phyloP scores from a whole-genome alignment of 2,113 vertebrate genomes.

The Heterocephalus glaber region DNA sequence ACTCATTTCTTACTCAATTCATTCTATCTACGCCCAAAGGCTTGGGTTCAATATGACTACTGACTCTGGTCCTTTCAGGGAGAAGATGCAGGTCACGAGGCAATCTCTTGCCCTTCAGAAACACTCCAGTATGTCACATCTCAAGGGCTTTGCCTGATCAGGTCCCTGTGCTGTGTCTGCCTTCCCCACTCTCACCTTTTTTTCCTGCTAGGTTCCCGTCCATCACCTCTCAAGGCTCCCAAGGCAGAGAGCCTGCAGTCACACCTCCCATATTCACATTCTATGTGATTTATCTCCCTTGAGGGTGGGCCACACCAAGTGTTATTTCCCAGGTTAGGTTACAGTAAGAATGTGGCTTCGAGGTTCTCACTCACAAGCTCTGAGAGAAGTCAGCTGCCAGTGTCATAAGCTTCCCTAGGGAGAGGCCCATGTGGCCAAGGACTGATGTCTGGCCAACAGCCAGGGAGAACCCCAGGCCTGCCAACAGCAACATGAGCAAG shows the following conservation, averaged over 20 bases:
- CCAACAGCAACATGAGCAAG: neutral
- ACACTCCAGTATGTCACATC: neutral
- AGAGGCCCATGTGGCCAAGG: neutral
- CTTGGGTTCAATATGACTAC: neutral
- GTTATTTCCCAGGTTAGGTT: neutral
- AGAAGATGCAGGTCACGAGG: neutral
- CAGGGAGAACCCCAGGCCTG: neutral
- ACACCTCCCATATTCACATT: neutral
- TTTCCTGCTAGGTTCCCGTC: neutral
- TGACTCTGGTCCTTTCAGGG: neutral
- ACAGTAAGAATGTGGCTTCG: neutral
- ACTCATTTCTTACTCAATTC: neutral
- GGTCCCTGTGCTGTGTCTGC: neutral
- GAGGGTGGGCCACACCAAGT: neutral
- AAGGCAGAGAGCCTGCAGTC: neutral
- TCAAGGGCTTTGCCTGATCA: neutral
- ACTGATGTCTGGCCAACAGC: conserved; percentile 4
- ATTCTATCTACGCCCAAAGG: neutral
- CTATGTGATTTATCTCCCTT: neutral
- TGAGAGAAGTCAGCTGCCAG: neutral
- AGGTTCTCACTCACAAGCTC: neutral
- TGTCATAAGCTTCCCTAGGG: neutral
- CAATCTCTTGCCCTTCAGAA: neutral
- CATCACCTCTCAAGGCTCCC: neutral
- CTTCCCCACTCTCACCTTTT: neutral